Conservation (phyloP, 2,797 vertebrate species). For the Tragopan temminckii region DNA sequence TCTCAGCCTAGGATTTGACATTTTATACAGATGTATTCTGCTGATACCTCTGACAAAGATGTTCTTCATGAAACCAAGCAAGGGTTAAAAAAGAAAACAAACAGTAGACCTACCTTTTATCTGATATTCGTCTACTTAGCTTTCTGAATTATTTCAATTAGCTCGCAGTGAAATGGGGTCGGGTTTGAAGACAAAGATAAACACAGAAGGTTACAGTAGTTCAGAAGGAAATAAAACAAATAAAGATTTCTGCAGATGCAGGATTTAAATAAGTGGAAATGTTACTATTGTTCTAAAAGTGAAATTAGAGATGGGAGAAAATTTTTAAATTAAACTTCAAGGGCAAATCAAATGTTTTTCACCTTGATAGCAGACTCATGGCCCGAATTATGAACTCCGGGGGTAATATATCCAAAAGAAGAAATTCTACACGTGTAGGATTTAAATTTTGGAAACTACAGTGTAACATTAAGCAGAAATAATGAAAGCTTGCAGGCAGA, state of each 20-base stretch:
- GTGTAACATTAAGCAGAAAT: not conserved
- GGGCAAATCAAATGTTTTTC: constrained; percentile 11
- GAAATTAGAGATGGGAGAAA: not conserved
- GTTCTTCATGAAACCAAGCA: not conserved
- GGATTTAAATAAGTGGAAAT: constrained; percentile 41
- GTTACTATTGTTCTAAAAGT: not conserved
- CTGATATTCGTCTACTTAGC: not conserved
- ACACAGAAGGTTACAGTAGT: constrained; percentile 12
- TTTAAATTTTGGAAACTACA: not conserved
- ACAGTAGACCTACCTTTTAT: not conserved
- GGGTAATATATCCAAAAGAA: not conserved
- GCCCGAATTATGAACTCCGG: not conserved
- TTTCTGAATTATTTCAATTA: constrained; percentile 42
- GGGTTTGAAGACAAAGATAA: constrained; percentile 44
- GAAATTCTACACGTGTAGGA: not conserved
- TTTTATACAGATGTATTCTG: not conserved
- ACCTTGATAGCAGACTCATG: not conserved
- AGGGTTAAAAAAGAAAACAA: not conserved
- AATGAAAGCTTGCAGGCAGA: not conserved
- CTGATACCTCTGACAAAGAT: not conserved
- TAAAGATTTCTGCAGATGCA: constrained; percentile 38
- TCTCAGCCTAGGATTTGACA: not conserved
- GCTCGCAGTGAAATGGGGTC: not conserved
- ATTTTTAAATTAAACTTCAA: constrained; percentile 17
- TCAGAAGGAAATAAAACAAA: constrained; percentile 38